Evolutionary conservation across 2,797 vertebrate species (phyloP), one percentile per base, ranked within the genome.

Genomic region (Netta rufina): DNA sequence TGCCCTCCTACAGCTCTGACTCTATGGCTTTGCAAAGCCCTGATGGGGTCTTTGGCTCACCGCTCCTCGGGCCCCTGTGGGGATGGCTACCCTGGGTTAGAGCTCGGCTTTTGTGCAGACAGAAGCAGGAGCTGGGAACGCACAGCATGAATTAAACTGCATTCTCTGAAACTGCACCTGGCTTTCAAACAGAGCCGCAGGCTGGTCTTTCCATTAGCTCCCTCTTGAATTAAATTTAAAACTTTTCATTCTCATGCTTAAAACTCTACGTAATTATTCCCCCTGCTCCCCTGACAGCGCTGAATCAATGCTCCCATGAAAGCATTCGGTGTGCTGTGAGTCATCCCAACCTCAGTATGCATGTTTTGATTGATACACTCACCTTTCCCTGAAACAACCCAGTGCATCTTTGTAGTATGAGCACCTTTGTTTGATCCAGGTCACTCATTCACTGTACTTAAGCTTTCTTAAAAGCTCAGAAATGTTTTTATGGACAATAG

Each of bases 181-280:
- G 67, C 36, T 89, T 79, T 49, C 67, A 75, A 84, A 66, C 24
- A 86, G 45, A 84, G 56, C 60, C 76, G 51, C 83, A 95, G 61
- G 36, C 78, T 89, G 64, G 30, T 47, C 62, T 66, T 88, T 60
- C 60, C 66, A 89, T 76, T 90, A 90, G 64, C 66, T 82, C 38
- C 45, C 39, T 73, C 74, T 33, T 88, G 47, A 93, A 96, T 77
- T 20, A 87, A 90, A 96, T 76, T 47, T 73, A 58, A 90, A 89
- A 76, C 36, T 79, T 90, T 82, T 38, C 81, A n/a, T 82, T 92
- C 71, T 92, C 20, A 45, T 73, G 39, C 71, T 87, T 87, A 30
- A 77, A 87, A 70, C 53, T 88, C 70, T 70, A 33, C n/a, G 25
- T 65, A 81, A 79, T 81, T 84, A 84, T 58, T 89, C 87, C 54